Base-by-base conservation (phyloP, 2,797 vertebrate species). In the Apodemus agrarius region DNA sequence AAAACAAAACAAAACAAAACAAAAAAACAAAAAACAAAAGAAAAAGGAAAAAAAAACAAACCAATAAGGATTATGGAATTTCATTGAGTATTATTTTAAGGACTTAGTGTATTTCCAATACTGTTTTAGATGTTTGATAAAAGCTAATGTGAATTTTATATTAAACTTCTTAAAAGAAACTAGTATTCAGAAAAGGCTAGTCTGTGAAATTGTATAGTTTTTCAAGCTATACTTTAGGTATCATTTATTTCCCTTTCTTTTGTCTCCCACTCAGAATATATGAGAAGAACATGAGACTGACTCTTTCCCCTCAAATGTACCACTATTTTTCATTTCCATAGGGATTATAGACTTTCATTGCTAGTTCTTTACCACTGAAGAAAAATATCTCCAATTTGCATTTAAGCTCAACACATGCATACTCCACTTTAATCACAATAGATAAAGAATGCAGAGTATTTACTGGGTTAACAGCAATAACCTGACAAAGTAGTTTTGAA, bases 11-110 rank as follows among this genome's bases (percentile, higher is more conserved):
- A n/a, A n/a, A n/a, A n/a, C n/a, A n/a, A n/a, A n/a, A n/a, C n/a
- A n/a, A n/a, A n/a, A n/a, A n/a, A n/a, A n/a, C n/a, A n/a, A n/a
- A n/a, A n/a, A n/a, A n/a, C n/a, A n/a, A n/a, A n/a, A n/a, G n/a
- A n/a, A n/a, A n/a, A n/a, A n/a, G n/a, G n/a, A n/a, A n/a, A n/a
- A n/a, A n/a, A n/a, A n/a, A n/a, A n/a, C n/a, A 84, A 90, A 34
- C 2, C 13, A 67, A 7, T 92, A 87, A 94, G 24, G 52, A 76
- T 40, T 81, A 67, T 17, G 26, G 8, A 89, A 95, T 88, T 93
- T 90, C 22, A 79, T 10, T 40, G 91, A 92, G 16, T 80, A 43
- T 83, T 90, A 74, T 92, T 43, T 83, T 84, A 37, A 94, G 29
- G 49, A 26, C 22, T 52, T 87, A 40, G 24, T 80, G 7, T 65